These are phyloP conservation scores for Solea senegalensis DNA, from an alignment of 2,113 vertebrate species.

Conservation along the genomic window DNA sequence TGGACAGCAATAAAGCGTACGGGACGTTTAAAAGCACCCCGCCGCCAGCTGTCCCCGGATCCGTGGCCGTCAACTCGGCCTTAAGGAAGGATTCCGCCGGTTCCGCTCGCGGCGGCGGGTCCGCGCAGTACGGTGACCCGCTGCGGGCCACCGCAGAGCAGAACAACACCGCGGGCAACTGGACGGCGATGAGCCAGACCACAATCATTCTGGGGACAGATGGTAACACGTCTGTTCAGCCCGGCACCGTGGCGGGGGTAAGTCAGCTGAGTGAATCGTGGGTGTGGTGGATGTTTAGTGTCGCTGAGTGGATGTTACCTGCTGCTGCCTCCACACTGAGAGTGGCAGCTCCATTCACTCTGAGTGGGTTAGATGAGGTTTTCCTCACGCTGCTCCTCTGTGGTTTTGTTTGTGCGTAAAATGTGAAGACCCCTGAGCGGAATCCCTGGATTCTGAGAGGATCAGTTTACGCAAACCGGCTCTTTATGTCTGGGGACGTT, in stretches of 20 bases:
- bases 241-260: conserved; percentile 86
- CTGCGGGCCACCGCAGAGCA: conserved; percentile 85
- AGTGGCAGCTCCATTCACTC: background rate
- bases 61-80: conserved; percentile 73
- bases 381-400: background rate
- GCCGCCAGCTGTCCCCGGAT: conserved; percentile 72
- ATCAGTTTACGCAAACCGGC: too few species aligned
- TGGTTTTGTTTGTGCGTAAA: background rate
- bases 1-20: conserved; percentile 84
- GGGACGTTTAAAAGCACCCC: conserved; percentile 87
- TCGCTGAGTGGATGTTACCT: background rate
- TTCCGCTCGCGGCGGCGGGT: conserved; percentile 77
- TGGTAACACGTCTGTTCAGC: conserved; percentile 92
- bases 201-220: conserved; percentile 95
- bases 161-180: conserved; percentile 87
- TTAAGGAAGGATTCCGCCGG: conserved; percentile 81
- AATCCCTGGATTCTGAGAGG: too few species aligned
- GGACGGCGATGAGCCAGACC: conserved; percentile 93
- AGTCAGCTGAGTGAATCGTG: conserved; percentile 76
- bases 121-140: conserved; percentile 80
- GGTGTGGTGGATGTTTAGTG: background rate
- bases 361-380: background rate
- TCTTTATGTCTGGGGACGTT: too few species aligned
- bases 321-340: background rate
- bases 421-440: background rate